These are phyloP conservation scores for Drosophila ambigua DNA, from an alignment of 1,140 invertebrate species.

Conservation along the genomic window DNA sequence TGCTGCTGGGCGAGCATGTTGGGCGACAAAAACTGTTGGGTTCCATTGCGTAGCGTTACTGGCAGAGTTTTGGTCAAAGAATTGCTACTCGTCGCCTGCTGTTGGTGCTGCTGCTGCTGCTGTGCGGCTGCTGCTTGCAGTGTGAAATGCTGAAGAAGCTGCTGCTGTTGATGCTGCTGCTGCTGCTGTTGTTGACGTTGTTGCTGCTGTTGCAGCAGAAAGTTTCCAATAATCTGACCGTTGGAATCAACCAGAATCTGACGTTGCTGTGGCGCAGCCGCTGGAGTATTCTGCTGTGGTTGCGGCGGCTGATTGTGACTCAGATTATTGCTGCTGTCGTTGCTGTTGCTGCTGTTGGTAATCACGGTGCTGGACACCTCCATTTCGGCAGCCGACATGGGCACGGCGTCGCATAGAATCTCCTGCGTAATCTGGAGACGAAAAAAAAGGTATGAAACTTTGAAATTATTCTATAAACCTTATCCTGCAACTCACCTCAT, in stretches of 20 bases:
- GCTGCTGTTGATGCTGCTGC: slow-evolving; percentile 52
- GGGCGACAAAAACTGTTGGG: slow-evolving; percentile 63
- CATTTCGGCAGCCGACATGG: slow-evolving; percentile 82
- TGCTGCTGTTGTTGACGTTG: slow-evolving; percentile 60
- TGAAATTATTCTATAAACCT: neutral
- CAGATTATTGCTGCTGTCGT: slow-evolving; percentile 77
- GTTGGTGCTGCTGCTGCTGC: slow-evolving; percentile 44
- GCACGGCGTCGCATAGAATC: slow-evolving; percentile 71
- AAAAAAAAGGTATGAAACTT: neutral
- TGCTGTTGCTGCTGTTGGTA: slow-evolving; percentile 81
- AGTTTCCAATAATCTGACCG: slow-evolving; percentile 81
- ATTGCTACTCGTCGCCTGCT: slow-evolving; percentile 67
- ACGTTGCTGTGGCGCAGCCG: slow-evolving; percentile 56
- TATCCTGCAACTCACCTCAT: slow-evolving; percentile 48
- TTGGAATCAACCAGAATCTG: slow-evolving; percentile 79
- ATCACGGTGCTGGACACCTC: slow-evolving; percentile 82
- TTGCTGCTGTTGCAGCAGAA: slow-evolving; percentile 78
- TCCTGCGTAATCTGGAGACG: slow-evolving; percentile 54
- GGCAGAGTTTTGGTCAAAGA: slow-evolving; percentile 56
- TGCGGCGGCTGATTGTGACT: slow-evolving; percentile 68
- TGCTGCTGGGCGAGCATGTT: slow-evolving; percentile 62
- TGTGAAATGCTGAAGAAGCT: slow-evolving; percentile 67
- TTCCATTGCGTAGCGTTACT: slow-evolving; percentile 62
- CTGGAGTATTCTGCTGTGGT: slow-evolving; percentile 31
- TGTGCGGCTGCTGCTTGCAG: slow-evolving; percentile 65